Percentiles rank a stretch among this genome's conserved stretches.
These are phyloP conservation scores for Andricus quercusramuli DNA, from an alignment of 2,888 invertebrate species.

Conservation along the genomic window DNA sequence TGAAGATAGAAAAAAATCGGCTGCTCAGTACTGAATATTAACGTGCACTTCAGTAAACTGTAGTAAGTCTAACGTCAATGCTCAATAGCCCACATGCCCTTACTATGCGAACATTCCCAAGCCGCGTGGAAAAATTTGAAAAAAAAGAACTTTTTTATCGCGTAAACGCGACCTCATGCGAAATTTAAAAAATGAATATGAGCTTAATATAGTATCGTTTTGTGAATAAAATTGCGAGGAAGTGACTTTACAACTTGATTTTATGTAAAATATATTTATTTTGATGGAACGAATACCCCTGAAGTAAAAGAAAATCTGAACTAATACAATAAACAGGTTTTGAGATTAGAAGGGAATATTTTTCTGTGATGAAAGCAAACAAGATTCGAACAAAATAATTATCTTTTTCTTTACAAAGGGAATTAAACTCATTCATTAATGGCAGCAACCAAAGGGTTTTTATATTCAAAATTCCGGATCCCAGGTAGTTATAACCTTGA, in stretches of 20 bases:
- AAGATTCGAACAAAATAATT: too few species aligned
- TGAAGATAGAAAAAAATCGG: too few species aligned
- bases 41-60: background rate
- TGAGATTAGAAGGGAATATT: background rate
- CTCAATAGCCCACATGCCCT: conserved; percentile 16
- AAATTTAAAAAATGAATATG: background rate
- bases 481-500: conserved; percentile 2
- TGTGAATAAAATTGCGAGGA: background rate
- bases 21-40: too few species aligned
- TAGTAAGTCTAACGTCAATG: conserved; percentile 6
- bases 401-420: background rate
- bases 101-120: conserved; percentile 19
- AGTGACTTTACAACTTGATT: background rate
- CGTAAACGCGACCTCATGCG: too few species aligned
- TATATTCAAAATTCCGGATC: conserved; percentile 7
- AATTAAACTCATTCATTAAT: background rate
- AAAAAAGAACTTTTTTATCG: background rate
- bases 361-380: too few species aligned
- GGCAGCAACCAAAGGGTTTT: background rate
- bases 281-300: background rate
- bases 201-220: background rate
- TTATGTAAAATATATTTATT: background rate
- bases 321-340: background rate
- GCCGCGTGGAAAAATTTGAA: conserved; percentile 7
- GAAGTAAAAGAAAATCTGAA: background rate